phyloP scores from a whole-genome alignment of 2,888 invertebrate genomes.

The Sepioteuthis lessoniana region DNA sequence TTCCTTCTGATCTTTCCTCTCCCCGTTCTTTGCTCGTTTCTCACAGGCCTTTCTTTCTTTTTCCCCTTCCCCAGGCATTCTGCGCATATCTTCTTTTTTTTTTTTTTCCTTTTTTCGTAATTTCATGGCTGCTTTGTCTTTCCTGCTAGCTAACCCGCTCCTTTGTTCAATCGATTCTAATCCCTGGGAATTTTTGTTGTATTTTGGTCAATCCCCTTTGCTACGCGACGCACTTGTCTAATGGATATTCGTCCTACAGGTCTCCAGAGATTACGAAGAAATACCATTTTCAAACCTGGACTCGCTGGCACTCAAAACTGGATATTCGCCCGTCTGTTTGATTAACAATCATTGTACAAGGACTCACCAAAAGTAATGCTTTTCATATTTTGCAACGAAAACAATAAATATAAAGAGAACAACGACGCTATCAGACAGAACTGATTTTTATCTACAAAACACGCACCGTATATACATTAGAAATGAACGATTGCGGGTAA shows the following conservation, averaged over 20 bases:
- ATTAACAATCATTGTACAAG: no score
- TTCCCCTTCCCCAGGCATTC: not conserved
- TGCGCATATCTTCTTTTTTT: not conserved
- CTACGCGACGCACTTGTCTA: not conserved
- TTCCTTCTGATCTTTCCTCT: not conserved
- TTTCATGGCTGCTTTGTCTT: not conserved
- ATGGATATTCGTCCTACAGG: constrained; percentile 21
- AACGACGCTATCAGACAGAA: no score
- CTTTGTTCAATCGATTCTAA: not conserved
- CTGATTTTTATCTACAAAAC: no score
- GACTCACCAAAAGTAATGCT: no score
- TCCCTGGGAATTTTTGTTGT: not conserved
- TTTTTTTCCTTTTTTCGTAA: not conserved
- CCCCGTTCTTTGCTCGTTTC: not conserved
- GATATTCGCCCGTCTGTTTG: not conserved
- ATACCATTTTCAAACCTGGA: not conserved
- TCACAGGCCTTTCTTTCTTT: not conserved
- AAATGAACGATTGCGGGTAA: no score
- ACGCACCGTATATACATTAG: no score
- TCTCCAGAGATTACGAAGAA: not conserved
- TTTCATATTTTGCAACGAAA: no score
- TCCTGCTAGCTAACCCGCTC: not conserved
- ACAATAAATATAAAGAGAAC: no score
- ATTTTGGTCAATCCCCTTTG: not conserved
- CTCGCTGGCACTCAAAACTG: not conserved